Conservation (phyloP, 2,113 vertebrate genomes). For the Anolis sagrei region DNA sequence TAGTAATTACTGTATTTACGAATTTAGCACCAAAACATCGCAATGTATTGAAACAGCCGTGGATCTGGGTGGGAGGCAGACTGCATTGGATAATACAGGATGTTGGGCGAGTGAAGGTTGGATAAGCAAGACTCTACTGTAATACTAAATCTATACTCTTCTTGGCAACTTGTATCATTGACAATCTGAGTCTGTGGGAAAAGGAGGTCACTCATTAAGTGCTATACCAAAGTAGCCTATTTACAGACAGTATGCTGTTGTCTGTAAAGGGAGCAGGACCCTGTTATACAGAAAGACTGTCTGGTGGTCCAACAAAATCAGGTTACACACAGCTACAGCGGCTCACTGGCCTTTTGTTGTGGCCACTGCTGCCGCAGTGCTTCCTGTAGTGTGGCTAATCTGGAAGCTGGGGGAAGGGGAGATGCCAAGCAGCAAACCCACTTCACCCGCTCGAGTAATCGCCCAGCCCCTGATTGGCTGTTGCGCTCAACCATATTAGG, state of each 20-base stretch:
- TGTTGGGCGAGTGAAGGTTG: too few relatives aligned
- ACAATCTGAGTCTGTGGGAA: neutral
- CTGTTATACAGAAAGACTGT: neutral
- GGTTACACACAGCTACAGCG: conserved; percentile 37
- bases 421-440: neutral
- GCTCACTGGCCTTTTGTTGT: conserved; percentile 8
- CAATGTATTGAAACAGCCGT: too few relatives aligned
- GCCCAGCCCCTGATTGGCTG: conserved; percentile 20
- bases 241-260: too few relatives aligned
- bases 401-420: neutral
- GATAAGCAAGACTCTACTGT: too few relatives aligned
- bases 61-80: too few relatives aligned
- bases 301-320: conserved; percentile 49
- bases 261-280: conserved; percentile 11
- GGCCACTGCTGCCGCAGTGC: conserved; percentile 28
- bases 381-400: conserved; percentile 45
- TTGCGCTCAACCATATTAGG: conserved; percentile 76
- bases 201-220: neutral
- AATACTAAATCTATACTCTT: too few relatives aligned
- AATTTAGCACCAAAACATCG: too few relatives aligned
- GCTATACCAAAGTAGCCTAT: neutral
- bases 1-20: too few relatives aligned
- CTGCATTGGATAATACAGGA: too few relatives aligned
- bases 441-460: conserved; percentile 31
- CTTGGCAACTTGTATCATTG: neutral